Evolutionary conservation across 2,797 vertebrate species (phyloP), one percentile per base, ranked within the genome.

Genomic region (Capromys pilorides): DNA sequence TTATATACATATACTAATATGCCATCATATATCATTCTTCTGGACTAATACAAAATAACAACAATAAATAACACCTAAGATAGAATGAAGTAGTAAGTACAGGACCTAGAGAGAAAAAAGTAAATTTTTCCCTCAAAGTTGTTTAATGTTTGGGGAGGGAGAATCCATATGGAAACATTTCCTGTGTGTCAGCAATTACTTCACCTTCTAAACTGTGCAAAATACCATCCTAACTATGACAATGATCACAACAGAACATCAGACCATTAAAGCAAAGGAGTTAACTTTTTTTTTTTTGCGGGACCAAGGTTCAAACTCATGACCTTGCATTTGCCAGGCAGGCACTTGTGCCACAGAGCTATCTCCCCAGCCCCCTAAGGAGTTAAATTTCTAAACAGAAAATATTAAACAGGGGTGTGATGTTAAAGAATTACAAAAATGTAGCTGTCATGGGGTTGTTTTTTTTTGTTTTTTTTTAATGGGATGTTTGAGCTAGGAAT

Each of bases 221-320:
- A 87, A 41, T 45, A 75, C 45, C 62, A 86, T 66, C 36, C 26
- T 87, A 84, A 11, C 79, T 84, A 91, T 57, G 33, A 81, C 24
- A 59, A 49, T 21, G 75, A 90, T 87, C 59, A 77, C 66, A 88
- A 64, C 0, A 86, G 26, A 75, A 73, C 45, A 90, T 41, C 41
- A 85, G 71, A 45, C 88, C 67, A 81, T 81, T 81, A 88, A 61
- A 90, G 36, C 73, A n/a, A n/a, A n/a, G n/a, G n/a, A n/a, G n/a
- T n/a, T n/a, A n/a, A n/a, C n/a, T n/a, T n/a, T n/a, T n/a, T n/a
- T n/a, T n/a, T n/a, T n/a, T n/a, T n/a, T n/a, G n/a, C n/a, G n/a
- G n/a, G n/a, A n/a, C n/a, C n/a, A n/a, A n/a, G n/a, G n/a, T n/a
- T n/a, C n/a, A n/a, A n/a, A n/a, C n/a, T n/a, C n/a, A n/a, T n/a